phyloP scores from a whole-genome alignment of 2,888 invertebrate genomes.

The Callyntrura guangdongensis region DNA sequence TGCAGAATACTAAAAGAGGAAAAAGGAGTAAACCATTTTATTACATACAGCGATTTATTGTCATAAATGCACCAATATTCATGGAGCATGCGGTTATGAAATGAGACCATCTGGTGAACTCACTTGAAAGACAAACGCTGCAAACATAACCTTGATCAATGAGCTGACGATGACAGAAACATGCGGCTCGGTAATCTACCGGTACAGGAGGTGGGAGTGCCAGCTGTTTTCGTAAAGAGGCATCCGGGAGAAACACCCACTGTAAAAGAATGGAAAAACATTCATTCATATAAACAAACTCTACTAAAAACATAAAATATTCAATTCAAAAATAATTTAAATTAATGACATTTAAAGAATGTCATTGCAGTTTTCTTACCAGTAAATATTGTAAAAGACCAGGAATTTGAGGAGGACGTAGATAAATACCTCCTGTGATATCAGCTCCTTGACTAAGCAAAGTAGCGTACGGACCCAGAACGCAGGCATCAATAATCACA shows the following conservation, averaged over 20 bases:
- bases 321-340: background rate
- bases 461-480: slow-evolving; percentile 95
- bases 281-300: background rate
- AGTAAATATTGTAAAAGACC: slow-evolving; percentile 94
- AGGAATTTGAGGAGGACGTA: slow-evolving; percentile 94
- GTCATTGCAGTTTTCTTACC: slow-evolving; percentile 87
- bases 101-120: slow-evolving; percentile 85
- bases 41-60: slow-evolving; percentile 27
- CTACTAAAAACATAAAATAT: background rate
- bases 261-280: slow-evolving; percentile 86
- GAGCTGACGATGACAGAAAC: slow-evolving; percentile 98
- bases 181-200: slow-evolving; percentile 98
- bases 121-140: slow-evolving; percentile 98
- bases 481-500: slow-evolving; percentile 96
- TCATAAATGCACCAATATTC: background rate
- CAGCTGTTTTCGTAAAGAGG: slow-evolving; percentile 91
- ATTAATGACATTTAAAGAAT: slow-evolving; percentile 16
- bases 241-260: slow-evolving; percentile 98
- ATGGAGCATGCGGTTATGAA: background rate
- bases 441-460: slow-evolving; percentile 98
- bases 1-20: slow-evolving; percentile 94
- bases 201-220: slow-evolving; percentile 95
- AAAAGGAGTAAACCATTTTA: slow-evolving; percentile 84
- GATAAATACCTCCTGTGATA: slow-evolving; percentile 96
- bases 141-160: slow-evolving; percentile 99